phyloP scores from a whole-genome alignment of 2,113 vertebrate species.

The Procavia capensis region DNA sequence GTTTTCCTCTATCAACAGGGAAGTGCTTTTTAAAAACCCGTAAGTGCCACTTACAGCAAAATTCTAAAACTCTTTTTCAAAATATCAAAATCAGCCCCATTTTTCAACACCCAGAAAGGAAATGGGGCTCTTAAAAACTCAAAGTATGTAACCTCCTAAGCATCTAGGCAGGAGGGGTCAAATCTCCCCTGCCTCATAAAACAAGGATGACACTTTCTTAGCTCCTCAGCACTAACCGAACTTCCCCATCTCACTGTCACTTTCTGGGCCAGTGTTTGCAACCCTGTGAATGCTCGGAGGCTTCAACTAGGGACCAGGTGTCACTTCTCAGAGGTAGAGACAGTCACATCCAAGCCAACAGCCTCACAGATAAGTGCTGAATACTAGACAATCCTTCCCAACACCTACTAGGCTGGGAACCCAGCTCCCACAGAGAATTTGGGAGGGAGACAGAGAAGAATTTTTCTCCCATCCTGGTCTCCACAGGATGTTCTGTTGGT shows the following conservation, averaged over 20 bases:
- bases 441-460: conserved; percentile 39
- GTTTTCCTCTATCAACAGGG: conserved; percentile 75
- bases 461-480: conserved; percentile 39
- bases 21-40: conserved; percentile 53
- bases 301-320: background rate
- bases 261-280: background rate
- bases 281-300: conserved; percentile 23
- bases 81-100: conserved; percentile 72
- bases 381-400: background rate
- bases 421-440: conserved; percentile 46
- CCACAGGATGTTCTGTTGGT: conserved; percentile 18
- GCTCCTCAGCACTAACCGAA: background rate
- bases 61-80: conserved; percentile 66
- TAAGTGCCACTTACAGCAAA: conserved; percentile 74
- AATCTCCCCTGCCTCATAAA: background rate
- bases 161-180: background rate
- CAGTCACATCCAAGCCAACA: background rate
- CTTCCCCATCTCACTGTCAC: background rate
- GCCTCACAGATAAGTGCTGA: conserved; percentile 25
- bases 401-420: conserved; percentile 16
- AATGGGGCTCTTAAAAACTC: conserved; percentile 36
- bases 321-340: background rate
- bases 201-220: background rate
- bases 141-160: background rate
- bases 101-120: conserved; percentile 61